Percentiles rank a stretch among this genome's conserved stretches.
Conservation (phyloP, 2,113 vertebrate genomes). For the Polypterus senegalus region DNA sequence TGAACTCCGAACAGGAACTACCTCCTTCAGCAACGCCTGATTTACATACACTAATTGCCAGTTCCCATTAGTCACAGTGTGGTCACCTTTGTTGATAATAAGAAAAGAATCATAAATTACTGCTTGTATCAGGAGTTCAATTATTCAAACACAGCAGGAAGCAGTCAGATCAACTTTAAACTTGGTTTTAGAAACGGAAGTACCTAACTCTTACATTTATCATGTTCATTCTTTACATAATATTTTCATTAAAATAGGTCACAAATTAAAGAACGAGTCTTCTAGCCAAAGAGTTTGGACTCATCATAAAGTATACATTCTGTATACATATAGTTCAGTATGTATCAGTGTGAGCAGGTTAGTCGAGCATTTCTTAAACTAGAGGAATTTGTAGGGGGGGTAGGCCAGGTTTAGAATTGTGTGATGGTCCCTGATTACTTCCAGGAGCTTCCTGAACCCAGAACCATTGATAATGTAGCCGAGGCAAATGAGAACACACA, state of each 20-base stretch:
- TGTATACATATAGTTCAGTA: too few species aligned
- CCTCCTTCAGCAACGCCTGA: conserved; percentile 21
- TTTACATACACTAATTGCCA: conserved; percentile 34
- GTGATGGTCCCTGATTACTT: too few species aligned
- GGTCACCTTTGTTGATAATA: conserved; percentile 30
- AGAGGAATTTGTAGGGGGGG: too few species aligned
- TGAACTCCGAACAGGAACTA: conserved; percentile 20
- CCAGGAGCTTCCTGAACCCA: too few species aligned
- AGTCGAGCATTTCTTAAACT: too few species aligned
- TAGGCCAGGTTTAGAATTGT: too few species aligned
- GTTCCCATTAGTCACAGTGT: conserved; percentile 25
- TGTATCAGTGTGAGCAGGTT: too few species aligned
- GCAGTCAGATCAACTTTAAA: conserved; percentile 11
- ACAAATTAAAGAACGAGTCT: not conserved
- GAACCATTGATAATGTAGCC: too few species aligned
- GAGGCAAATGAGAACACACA: too few species aligned
- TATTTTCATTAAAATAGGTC: not conserved
- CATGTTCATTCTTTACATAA: not conserved
- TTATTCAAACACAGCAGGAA: conserved; percentile 14
- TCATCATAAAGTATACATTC: too few species aligned
- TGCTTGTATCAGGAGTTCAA: conserved; percentile 19
- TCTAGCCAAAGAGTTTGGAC: not conserved
- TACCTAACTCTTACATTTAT: conserved; percentile 1
- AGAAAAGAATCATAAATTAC: conserved; percentile 32
- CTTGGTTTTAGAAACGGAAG: conserved; percentile 8